Evolutionary conservation across 2,797 vertebrate species (phyloP), one percentile per base, ranked within the genome.

Genomic region (Hylomyscus alleni): DNA sequence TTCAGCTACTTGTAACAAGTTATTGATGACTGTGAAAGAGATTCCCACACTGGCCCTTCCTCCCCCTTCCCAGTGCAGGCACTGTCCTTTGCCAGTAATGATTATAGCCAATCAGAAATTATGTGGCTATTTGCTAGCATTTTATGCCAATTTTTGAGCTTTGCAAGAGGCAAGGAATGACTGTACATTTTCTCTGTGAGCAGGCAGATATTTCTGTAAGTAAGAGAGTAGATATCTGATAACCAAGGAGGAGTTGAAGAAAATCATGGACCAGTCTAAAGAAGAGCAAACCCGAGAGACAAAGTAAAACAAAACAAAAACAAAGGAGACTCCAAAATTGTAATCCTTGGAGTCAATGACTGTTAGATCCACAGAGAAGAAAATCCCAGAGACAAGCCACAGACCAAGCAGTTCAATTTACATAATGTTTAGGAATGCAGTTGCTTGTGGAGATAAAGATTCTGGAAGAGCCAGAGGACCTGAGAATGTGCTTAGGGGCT

Each of bases 381-480:
- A 83, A 92, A 44, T 56, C 17, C 24, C 19, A n/a, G 80, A 73
- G 34, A 65, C 1, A 69, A 89, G n/a, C 29, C 47, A 80, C 54
- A 85, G 37, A 47, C n/a, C 56, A 73, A 93, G 34, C 40, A 29
- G 73, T 50, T 50, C 47, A 10, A 78, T 78, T 62, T 85, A 40
- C 13, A 24, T 40, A 44, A 12, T 54, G 47, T 65, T 88, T 54
- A 78, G 78, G 60, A 81, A 95, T 82, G 50, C 62, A 47, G 40
- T 93, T 76, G 77, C 67, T 52, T 89, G 56, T 80, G 90, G 34
- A 81, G 52, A 87, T 86, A 58, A 78, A 24, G 26, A 62, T 69
- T 62, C 22, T 62, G n/a, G 75, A 29, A 85, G 88, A 82, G 40
- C 37, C 15, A 26, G 29, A n/a, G 82, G 44, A 77, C 0, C 3